phyloP scores from a whole-genome alignment of 2,113 vertebrate genomes.

The Tenebrosternarchus preto region DNA sequence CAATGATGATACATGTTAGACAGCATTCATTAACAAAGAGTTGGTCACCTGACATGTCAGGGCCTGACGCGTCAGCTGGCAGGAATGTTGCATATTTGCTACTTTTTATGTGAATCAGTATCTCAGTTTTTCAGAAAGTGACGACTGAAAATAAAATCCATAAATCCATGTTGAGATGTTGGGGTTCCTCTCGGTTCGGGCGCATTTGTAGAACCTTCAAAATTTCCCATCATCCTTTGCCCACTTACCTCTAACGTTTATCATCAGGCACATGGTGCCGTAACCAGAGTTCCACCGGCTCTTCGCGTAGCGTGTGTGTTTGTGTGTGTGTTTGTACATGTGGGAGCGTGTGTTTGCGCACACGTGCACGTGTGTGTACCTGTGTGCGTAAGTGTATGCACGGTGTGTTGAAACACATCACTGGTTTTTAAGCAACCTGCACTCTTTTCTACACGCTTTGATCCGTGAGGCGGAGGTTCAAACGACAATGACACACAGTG shows the following conservation, averaged over 20 bases:
- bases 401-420: constrained; percentile 37
- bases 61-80: neutral
- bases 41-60: constrained; percentile 11
- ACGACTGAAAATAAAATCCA: neutral
- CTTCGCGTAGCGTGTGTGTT: constrained; percentile 20
- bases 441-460: constrained; percentile 46
- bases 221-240: constrained; percentile 36
- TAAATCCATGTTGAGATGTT: constrained; percentile 19
- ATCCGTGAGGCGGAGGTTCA: constrained; percentile 46
- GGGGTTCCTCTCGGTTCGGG: constrained; percentile 24
- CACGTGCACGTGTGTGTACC: neutral
- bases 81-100: constrained; percentile 15
- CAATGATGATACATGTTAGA: constrained; percentile 23
- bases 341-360: constrained; percentile 2
- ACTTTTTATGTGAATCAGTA: constrained; percentile 5
- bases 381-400: constrained; percentile 5
- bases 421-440: constrained; percentile 50
- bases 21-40: constrained; percentile 15
- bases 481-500: constrained; percentile 44
- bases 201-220: constrained; percentile 18
- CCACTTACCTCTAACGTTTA: constrained; percentile 46
- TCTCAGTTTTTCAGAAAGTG: neutral
- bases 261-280: constrained; percentile 36
- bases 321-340: constrained; percentile 14
- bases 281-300: constrained; percentile 32